Evolutionary conservation across 2,797 vertebrate species (phyloP), one percentile per base, ranked within the genome.

Genomic region (Gobionotothen gibberifrons): DNA sequence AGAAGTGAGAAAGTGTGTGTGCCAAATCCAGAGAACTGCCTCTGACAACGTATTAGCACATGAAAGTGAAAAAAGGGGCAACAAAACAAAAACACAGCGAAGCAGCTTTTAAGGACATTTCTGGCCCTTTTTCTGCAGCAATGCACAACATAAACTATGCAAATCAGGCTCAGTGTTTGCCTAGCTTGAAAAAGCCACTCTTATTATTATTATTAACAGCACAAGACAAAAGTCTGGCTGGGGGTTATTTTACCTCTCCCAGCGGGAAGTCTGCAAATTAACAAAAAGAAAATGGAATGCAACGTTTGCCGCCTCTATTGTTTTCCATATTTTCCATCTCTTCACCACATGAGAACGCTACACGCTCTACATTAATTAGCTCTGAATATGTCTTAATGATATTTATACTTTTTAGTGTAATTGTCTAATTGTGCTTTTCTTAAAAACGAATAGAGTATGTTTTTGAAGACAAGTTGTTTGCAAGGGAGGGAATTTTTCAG

Each of bases 191-290:
- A 92, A 91, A 91, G 90, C 90, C 90, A 90, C 88, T 89, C 83
- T n/a, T n/a, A n/a, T n/a, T 92, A 91, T 94, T 94, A 90, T 94
- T 92, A 94, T 93, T 91, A 90, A 89, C 84, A 87, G 85, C 74
- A 86, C 89, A 91, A 92, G 84, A 87, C 89, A 92, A 90, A 92
- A 87, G 79, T 89, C 88, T 92, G 84, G 89, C 92, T 90, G 87
- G 86, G 89, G 91, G 93, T 94, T 95, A 93, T 94, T 95, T 93
- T 94, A 93, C 89, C 86, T 92, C 91, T 89, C 93, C 87, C 93
- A 92, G 91, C 63, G 74, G 92, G 93, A 84, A 87, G 79, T 84
- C 85, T 69, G 83, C 89, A 92, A 91, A 91, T 93, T 84, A 92
- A 81, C 88, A 85, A 84, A 90, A 88, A 90, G 82, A 90, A 91